These are phyloP conservation scores for Cardiocondyla obscurior DNA, from an alignment of 1,140 invertebrate species.

Conservation along the genomic window DNA sequence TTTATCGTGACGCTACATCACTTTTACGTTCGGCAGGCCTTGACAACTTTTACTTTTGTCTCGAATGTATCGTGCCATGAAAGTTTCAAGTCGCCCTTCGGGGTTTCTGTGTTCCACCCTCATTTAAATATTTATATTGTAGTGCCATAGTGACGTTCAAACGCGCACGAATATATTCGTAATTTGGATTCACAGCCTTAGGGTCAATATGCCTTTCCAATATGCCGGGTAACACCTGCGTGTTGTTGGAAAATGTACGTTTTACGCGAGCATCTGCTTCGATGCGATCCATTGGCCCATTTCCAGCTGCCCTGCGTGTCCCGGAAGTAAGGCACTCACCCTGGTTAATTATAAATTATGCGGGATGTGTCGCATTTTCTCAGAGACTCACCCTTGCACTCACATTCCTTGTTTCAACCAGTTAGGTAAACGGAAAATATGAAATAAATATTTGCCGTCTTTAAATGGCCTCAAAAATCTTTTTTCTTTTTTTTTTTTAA, in stretches of 20 bases:
- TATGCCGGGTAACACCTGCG: constrained; percentile 57
- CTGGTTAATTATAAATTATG: constrained; percentile 52
- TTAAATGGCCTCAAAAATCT: too few relatives aligned
- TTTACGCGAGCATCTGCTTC: constrained; percentile 58
- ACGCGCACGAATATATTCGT: background rate
- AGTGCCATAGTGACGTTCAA: background rate
- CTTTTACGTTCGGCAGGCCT: background rate
- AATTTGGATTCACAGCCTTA: constrained; percentile 22
- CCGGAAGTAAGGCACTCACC: background rate
- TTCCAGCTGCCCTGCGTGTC: constrained; percentile 56
- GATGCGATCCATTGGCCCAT: constrained; percentile 56
- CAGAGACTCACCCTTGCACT: background rate
- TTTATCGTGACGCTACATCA: background rate
- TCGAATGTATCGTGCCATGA: background rate
- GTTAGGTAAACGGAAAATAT: background rate
- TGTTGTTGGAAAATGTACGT: constrained; percentile 45
- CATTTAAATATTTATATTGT: background rate
- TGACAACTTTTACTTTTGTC: background rate
- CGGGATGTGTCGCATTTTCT: background rate
- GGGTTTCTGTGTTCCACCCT: background rate
- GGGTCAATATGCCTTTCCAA: constrained; percentile 20
- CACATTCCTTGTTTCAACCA: background rate
- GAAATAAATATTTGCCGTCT: background rate
- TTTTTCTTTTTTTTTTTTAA: too few relatives aligned
- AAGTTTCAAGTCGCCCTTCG: background rate